Percentiles rank a stretch among this genome's conserved stretches.
phyloP scores from a whole-genome alignment of 2,888 invertebrate species.

The Anarsia innoxiella region DNA sequence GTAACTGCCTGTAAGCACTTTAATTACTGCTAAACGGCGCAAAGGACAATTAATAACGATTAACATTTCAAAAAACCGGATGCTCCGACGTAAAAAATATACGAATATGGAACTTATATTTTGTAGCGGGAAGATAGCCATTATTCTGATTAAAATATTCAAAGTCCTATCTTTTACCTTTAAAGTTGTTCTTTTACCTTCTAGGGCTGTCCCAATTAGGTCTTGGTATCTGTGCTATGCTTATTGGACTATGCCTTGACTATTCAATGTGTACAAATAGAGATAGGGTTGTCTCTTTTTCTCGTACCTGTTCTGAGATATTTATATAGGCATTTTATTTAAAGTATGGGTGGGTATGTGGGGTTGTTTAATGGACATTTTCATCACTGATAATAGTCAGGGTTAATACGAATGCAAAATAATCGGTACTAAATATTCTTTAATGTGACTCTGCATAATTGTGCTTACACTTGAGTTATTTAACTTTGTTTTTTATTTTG shows the following conservation, averaged over 20 bases:
- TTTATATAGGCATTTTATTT: too few relatives aligned
- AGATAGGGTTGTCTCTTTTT: slow-evolving; percentile 7
- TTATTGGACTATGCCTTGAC: slow-evolving; percentile 10
- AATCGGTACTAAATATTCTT: too few relatives aligned
- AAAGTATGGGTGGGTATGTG: too few relatives aligned
- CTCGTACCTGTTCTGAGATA: too few relatives aligned
- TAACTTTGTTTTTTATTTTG: too few relatives aligned
- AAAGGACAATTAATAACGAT: slow-evolving; percentile 12
- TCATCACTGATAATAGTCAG: too few relatives aligned
- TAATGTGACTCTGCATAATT: too few relatives aligned
- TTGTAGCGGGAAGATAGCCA: slow-evolving; percentile 13
- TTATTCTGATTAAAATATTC: slow-evolving; percentile 17
- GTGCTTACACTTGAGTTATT: too few relatives aligned
- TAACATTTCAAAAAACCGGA: slow-evolving; percentile 13
- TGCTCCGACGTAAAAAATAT: slow-evolving; percentile 6
- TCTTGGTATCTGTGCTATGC: slow-evolving; percentile 2
- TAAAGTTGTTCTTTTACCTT: slow-evolving; percentile 1
- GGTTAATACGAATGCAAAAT: too few relatives aligned
- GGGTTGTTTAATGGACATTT: too few relatives aligned
- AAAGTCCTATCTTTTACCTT: slow-evolving; percentile 7
- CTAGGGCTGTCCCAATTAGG: slow-evolving; percentile 8
- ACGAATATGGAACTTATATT: too few relatives aligned
- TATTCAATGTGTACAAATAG: slow-evolving; percentile 1
- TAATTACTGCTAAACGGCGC: slow-evolving; percentile 8
- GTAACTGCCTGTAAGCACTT: too few relatives aligned